Base-by-base conservation (phyloP, 2,888 invertebrate genomes). In the Fragum whitleyi region DNA sequence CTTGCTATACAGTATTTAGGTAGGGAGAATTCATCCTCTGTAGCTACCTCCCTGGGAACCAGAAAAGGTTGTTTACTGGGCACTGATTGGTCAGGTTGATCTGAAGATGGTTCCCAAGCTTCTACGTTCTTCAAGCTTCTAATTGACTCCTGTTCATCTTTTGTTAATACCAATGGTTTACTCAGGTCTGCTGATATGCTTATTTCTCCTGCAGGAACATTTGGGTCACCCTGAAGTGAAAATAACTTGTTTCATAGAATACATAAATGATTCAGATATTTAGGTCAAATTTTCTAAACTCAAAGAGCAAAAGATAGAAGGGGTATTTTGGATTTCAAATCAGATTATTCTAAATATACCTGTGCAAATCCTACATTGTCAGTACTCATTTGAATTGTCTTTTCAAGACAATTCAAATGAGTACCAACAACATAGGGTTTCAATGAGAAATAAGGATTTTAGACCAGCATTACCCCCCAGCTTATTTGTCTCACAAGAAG, bases 181-280 rank as follows among this genome's bases (percentile, higher is more conserved):
- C 79, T 78, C 42, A 93, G 78, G 81, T 91, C 90, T 1, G 86
- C 91, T 26, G 81, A 61, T 26, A 93, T 81, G 72, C 92, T 93
- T 2, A 91, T 70, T 69, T 93, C 86, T n/a, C 90, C 90, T 16
- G 93, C 91, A 19, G 93, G 93, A 7, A 93, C 91, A 86, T 93
- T 93, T 0, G 90, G 91, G 81, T 93, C 93, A 53, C 93, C 93
- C 93, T 93, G 77, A 3, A 42, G 47, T 47, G 47, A 47, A n/a
- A 47, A 36, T 36, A 6, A 36, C 32, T 6, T 36, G 32, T 36
- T 36, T 6, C 32, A 36, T 36, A 6, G 32, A n/a, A n/a, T n/a
- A n/a, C n/a, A n/a, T n/a, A n/a, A n/a, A n/a, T n/a, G n/a, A n/a
- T n/a, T n/a, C n/a, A n/a, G n/a, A n/a, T n/a, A n/a, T n/a, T n/a